Base-by-base conservation (phyloP, 2,113 vertebrate species). In the Motacilla alba region DNA sequence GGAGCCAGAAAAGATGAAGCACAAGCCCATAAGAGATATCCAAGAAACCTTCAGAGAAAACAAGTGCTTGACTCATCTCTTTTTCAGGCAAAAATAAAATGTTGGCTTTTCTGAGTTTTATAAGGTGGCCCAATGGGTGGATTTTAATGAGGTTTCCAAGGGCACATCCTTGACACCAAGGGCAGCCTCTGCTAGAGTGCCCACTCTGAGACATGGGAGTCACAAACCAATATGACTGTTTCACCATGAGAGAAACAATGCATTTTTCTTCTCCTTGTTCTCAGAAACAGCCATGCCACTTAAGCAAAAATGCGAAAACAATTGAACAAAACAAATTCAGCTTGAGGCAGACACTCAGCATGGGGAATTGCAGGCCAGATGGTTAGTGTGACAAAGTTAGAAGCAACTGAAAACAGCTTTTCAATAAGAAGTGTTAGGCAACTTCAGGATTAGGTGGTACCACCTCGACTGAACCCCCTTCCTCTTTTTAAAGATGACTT, bases 271-370 rank as follows among this genome's bases (percentile, higher is more conserved):
- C 24, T 44, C 68, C 83, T 92, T 94, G 67, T 94, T 91, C 93
- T 95, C 76, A 90, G 88, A 90, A 95, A 67, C 44, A 93, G 72
- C 78, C 13, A 0, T 44, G 68, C 50, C 68, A 93, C 73, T 97
- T 95, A 80, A 87, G 64, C 56, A 95, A 82, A 96, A 97, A 94
- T 37, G 68, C 3, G 21, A 78, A 94, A 94, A 35, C 56, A 92
- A 96, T 93, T 70, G 79, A 96, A 89, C 50, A 91, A 96, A 96
- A 86, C 72, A 90, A 93, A 96, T 90, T 88, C 69, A 90, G 82
- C 92, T 95, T 11, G 59, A 95, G 95, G 92, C 95, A 88, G 87
- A 41, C 63, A 86, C 85, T 16, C 95, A 96, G 72, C 72, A 68
- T 81, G 68, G 68, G 52, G 90, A 97, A 92, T 94, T 90, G 76